phyloP scores from a whole-genome alignment of 2,113 vertebrate species.

The Eudyptes chrysolophus region DNA sequence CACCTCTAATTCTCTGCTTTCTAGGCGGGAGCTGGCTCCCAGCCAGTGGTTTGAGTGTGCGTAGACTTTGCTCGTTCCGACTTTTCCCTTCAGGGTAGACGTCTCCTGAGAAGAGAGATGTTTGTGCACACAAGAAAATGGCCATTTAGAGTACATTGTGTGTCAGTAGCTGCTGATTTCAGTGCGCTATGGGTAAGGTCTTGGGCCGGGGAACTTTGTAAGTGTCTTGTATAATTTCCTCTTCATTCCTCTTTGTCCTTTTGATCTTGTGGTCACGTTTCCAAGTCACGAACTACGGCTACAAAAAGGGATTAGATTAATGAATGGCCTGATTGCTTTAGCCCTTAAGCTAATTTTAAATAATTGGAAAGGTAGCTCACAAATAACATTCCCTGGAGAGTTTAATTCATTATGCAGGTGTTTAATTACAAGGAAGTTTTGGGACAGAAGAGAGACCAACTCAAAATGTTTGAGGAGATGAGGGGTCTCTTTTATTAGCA shows the following conservation, averaged over 20 bases:
- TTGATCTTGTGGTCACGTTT: conserved; percentile 9
- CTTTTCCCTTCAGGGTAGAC: not conserved
- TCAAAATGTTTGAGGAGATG: not conserved
- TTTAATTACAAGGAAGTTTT: not conserved
- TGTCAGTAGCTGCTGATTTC: not conserved
- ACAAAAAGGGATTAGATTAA: conserved; percentile 30
- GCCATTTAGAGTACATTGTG: not conserved
- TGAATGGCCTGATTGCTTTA: conserved; percentile 47
- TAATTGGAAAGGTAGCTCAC: conserved; percentile 39
- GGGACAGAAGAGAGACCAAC: not conserved
- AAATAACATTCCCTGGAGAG: not conserved
- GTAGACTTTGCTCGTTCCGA: not conserved
- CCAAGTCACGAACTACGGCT: not conserved
- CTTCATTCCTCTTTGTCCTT: conserved; percentile 16
- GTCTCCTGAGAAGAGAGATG: not conserved
- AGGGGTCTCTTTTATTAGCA: not conserved
- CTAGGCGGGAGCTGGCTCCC: not conserved
- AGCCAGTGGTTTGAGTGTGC: not conserved
- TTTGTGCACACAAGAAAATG: not conserved
- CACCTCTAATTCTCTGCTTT: not conserved
- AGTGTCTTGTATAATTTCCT: not conserved
- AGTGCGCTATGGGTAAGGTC: not conserved
- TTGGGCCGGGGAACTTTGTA: not conserved
- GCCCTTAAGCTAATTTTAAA: conserved; percentile 43
- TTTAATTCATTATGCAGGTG: conserved; percentile 20